A percentile compares a stretch with the other conserved stretches of the same genome.
These are phyloP conservation scores for Microctenopoma stevenorrisi DNA, from an alignment of 2,797 vertebrate species.

Conservation along the genomic window DNA sequence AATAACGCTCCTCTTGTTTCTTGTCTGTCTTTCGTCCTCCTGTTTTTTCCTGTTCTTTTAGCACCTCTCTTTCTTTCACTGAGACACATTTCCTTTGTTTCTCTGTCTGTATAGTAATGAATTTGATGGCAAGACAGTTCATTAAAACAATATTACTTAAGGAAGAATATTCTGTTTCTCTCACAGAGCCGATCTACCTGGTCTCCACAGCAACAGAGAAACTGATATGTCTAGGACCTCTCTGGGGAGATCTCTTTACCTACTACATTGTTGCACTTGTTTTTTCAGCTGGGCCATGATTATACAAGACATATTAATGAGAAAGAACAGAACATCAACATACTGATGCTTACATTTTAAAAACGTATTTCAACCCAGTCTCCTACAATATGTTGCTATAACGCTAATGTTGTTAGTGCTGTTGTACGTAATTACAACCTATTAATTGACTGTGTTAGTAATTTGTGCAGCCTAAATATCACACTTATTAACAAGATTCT, in stretches of 20 bases:
- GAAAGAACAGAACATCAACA: neutral
- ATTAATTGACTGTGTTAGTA: no score
- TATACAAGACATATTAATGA: neutral
- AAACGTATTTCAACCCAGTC: no score
- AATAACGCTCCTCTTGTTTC: conserved; percentile 12
- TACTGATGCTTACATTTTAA: no score
- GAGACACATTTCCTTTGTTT: no score
- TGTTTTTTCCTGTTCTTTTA: neutral
- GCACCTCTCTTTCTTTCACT: neutral
- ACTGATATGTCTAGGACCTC: conserved; percentile 32
- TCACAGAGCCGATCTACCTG: conserved; percentile 22
- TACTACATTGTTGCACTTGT: conserved; percentile 15
- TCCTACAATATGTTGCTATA: no score
- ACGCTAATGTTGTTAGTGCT: no score
- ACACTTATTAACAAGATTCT: no score
- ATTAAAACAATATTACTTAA: no score
- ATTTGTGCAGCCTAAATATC: no score
- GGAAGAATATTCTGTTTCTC: conserved; percentile 8
- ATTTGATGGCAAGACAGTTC: neutral
- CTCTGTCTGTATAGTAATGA: neutral
- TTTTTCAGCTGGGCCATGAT: neutral
- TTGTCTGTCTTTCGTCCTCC: conserved; percentile 7
- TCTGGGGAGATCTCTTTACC: conserved; percentile 32
- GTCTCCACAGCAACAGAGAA: conserved; percentile 36
- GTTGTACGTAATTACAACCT: no score